A percentile compares a stretch with the other conserved stretches of the same genome.
phyloP scores from a whole-genome alignment of 2,113 vertebrate genomes.

The Hippocampus comes region DNA sequence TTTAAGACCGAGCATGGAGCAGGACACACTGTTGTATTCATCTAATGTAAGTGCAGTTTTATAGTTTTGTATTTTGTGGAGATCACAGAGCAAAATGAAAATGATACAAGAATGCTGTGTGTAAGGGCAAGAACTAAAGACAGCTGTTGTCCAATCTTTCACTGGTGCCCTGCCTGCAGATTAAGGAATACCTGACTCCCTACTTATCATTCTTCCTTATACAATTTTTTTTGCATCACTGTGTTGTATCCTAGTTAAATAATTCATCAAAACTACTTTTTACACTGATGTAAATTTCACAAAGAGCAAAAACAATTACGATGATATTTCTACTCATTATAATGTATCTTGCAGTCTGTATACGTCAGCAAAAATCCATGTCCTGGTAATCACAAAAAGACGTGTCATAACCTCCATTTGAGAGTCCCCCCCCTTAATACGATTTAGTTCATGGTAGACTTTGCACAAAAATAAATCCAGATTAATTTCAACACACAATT shows the following conservation, averaged over 20 bases:
- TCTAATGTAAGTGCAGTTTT: neutral
- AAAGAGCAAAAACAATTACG: neutral
- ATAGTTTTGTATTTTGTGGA: neutral
- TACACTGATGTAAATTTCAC: neutral
- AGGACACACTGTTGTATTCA: neutral
- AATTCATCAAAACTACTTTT: neutral
- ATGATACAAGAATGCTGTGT: neutral
- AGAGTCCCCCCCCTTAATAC: constrained; percentile 44
- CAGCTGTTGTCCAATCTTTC: constrained; percentile 22
- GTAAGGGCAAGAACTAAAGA: neutral
- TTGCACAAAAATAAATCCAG: constrained; percentile 55
- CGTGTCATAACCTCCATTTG: constrained; percentile 51
- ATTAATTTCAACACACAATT: constrained; percentile 61
- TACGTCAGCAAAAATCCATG: constrained; percentile 1
- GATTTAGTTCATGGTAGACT: constrained; percentile 57
- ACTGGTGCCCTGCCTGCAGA: constrained; percentile 10
- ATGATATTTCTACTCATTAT: neutral
- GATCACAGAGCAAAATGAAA: neutral
- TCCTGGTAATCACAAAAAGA: constrained; percentile 31
- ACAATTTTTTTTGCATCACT: constrained; percentile 9
- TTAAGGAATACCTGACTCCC: constrained; percentile 31
- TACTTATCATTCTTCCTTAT: constrained; percentile 14
- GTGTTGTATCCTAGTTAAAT: neutral
- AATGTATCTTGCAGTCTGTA: constrained; percentile 4
- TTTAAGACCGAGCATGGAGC: neutral